Percentiles rank a stretch among this genome's conserved stretches.
phyloP scores from a whole-genome alignment of 2,888 invertebrate species.

The Parelbella ahira region DNA sequence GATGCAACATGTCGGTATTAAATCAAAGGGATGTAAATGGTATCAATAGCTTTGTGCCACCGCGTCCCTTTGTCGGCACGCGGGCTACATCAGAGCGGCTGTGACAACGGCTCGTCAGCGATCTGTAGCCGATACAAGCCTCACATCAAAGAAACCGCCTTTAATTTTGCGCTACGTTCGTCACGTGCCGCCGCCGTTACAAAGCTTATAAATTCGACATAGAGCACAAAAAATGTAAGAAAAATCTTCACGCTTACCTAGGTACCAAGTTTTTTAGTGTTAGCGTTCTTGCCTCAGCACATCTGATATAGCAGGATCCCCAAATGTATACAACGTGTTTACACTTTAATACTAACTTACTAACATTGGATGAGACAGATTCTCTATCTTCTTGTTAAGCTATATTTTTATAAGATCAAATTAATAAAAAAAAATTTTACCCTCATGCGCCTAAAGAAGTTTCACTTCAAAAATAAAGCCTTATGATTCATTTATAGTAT shows the following conservation, averaged over 20 bases:
- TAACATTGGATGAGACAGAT: no score
- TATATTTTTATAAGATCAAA: no score
- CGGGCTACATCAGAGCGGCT: slow-evolving; percentile 48
- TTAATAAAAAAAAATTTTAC: no score
- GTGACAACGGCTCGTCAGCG: slow-evolving; percentile 43
- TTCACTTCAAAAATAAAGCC: no score
- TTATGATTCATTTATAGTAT: no score
- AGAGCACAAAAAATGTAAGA: slow-evolving; percentile 19
- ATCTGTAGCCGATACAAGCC: slow-evolving; percentile 61
- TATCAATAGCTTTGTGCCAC: slow-evolving; percentile 75
- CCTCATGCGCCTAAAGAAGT: no score
- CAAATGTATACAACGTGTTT: no score
- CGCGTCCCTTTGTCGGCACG: slow-evolving; percentile 67
- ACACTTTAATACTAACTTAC: no score
- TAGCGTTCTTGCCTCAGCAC: slow-evolving; percentile 7
- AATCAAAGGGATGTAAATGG: slow-evolving; percentile 71
- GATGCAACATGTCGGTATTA: slow-evolving; percentile 50
- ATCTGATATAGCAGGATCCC: no score
- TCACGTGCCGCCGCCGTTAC: slow-evolving; percentile 52
- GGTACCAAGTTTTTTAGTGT: slow-evolving; percentile 4
- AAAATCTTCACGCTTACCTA: slow-evolving; percentile 2
- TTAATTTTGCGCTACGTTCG: slow-evolving; percentile 36
- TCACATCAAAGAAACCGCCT: slow-evolving; percentile 63
- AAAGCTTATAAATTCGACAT: no score
- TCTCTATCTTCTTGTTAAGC: no score